Evolutionary conservation across 2,797 vertebrate genomes (phyloP).

Genomic region (Trichosurus vulpecula): DNA sequence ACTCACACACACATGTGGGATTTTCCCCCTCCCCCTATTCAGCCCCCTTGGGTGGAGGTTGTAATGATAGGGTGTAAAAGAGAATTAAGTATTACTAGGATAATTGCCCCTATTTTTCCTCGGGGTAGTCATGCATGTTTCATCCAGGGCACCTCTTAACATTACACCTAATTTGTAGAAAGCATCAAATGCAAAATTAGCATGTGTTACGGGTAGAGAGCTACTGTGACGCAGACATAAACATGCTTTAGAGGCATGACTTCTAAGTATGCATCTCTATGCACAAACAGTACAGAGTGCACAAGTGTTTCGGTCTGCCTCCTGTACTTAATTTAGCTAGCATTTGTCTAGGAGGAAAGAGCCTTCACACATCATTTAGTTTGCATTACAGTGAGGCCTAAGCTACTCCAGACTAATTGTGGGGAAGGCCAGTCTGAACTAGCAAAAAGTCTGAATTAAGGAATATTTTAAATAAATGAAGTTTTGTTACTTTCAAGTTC

Average conservation of each 20-base stretch:
- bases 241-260: neutral
- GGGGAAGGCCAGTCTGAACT: conserved; percentile 27
- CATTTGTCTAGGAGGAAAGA: conserved; percentile 37
- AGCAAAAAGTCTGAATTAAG: conserved; percentile 2
- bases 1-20: neutral
- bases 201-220: neutral
- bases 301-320: neutral
- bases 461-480: conserved; percentile 22
- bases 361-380: conserved; percentile 27
- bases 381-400: neutral
- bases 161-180: conserved; percentile 44
- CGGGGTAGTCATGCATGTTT: conserved; percentile 5
- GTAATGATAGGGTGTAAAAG: conserved; percentile 24
- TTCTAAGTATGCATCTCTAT: rapidly evolving
- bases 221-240: neutral
- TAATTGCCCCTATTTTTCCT: conserved; percentile 42
- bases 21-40: neutral
- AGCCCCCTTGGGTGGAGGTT: neutral
- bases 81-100: conserved; percentile 20
- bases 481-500: conserved; percentile 8
- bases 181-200: conserved; percentile 23
- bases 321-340: neutral
- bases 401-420: conserved; percentile 46
- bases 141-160: conserved; percentile 10
- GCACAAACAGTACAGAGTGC: neutral